Percentiles rank a stretch among this genome's conserved stretches.
These are phyloP conservation scores for Aythya baeri DNA, from an alignment of 2,113 vertebrate genomes.

Conservation along the genomic window DNA sequence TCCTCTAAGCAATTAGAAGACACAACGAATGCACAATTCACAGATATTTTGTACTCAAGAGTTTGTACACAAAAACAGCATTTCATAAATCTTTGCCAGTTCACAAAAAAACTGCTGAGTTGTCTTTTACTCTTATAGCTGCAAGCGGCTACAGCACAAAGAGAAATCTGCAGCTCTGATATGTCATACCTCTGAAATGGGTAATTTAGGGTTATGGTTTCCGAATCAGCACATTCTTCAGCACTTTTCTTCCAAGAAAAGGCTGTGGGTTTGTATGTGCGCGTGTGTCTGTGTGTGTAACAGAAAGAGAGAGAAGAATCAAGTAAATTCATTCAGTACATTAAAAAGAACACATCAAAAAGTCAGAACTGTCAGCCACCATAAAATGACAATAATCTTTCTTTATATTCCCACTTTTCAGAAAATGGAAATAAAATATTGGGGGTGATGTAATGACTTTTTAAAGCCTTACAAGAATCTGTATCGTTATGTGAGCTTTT, in stretches of 20 bases:
- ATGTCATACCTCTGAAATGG: slow-evolving; percentile 50
- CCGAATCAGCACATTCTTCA: slow-evolving; percentile 68
- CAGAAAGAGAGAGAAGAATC: not conserved
- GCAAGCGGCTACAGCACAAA: slow-evolving; percentile 34
- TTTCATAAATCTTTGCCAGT: not conserved
- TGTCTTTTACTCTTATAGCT: slow-evolving; percentile 39
- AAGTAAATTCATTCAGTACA: not conserved
- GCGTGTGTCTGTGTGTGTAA: too few relatives aligned
- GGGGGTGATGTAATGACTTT: not conserved
- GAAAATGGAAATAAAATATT: not conserved
- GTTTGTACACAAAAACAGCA: slow-evolving; percentile 25
- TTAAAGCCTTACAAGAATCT: not conserved
- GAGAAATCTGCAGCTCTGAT: slow-evolving; percentile 31
- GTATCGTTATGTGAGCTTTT: not conserved
- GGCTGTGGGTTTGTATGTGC: not conserved
- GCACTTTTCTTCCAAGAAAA: not conserved
- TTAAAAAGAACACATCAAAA: not conserved
- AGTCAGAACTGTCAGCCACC: not conserved
- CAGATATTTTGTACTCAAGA: not conserved
- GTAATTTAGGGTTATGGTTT: slow-evolving; percentile 69
- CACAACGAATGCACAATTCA: not conserved
- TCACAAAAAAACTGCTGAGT: slow-evolving; percentile 43
- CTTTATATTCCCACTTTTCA: not conserved
- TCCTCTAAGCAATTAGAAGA: slow-evolving; percentile 12
- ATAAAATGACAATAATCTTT: not conserved